A percentile compares a stretch with the other conserved stretches of the same genome.
phyloP scores from a whole-genome alignment of 2,888 invertebrate species.

The Eudemis profundana region DNA sequence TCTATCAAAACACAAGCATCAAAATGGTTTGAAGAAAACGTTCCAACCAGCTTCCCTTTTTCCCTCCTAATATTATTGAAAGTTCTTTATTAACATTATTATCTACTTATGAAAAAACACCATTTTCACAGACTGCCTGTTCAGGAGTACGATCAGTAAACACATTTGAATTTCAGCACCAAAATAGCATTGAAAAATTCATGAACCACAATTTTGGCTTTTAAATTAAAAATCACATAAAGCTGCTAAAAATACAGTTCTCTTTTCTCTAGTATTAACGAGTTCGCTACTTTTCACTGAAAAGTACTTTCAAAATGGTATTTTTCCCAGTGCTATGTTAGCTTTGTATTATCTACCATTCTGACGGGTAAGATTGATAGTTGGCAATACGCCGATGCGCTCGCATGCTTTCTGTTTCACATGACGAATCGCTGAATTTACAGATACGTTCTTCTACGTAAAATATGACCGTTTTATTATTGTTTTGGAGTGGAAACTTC shows the following conservation, averaged over 20 bases:
- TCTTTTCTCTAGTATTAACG: conserved; percentile 17
- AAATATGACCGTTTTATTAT: no score
- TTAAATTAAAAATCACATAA: conserved; percentile 27
- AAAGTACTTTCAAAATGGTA: conserved; percentile 8
- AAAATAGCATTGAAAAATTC: conserved; percentile 24
- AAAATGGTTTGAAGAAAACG: no score
- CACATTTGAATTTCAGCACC: conserved; percentile 18
- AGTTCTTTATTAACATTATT: no score
- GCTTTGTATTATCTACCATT: conserved; percentile 32
- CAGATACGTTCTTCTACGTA: no score
- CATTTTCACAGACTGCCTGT: background rate
- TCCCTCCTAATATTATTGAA: no score
- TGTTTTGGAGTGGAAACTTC: no score
- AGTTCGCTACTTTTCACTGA: conserved; percentile 24
- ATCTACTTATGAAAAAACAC: no score
- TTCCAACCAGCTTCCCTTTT: no score
- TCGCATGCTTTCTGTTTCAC: conserved; percentile 1
- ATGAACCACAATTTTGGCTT: conserved; percentile 21
- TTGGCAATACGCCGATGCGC: conserved; percentile 19
- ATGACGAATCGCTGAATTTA: conserved; percentile 18
- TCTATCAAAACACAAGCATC: no score
- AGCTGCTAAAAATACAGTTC: conserved; percentile 25
- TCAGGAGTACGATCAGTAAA: background rate
- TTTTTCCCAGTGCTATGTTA: conserved; percentile 21
- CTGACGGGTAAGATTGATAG: conserved; percentile 33